Base-by-base conservation (phyloP, 1,140 invertebrate genomes). In the Psix sp. region DNA sequence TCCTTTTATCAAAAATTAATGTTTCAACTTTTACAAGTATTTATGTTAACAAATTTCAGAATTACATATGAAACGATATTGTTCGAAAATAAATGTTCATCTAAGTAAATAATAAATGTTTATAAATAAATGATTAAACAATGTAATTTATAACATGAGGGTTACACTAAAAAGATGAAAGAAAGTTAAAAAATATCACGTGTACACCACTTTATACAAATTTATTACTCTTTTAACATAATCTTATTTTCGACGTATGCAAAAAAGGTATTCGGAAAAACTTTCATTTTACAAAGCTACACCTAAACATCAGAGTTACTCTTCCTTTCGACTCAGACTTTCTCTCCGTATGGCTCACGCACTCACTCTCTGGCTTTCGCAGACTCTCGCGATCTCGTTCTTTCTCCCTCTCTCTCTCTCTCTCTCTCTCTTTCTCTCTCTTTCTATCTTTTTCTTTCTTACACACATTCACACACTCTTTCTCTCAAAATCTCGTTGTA, bases 161-260 rank as follows among this genome's bases (percentile, higher is more conserved):
- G 10, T 35, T 18, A 1, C n/a, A 13, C 18, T 13, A 40, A 29
- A 74, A 74, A 77, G 33, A 51, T 72, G 56, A 72, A 10, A 57
- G 7, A 10, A 31, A 6, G 49, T n/a, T n/a, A n/a, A n/a, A n/a
- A n/a, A n/a, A n/a, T n/a, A n/a, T n/a, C 52, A 46, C 24, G 70
- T 83, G 78, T 84, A 81, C 77, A 84, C 78, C 80, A 84, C 82
- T 86, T 86, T 84, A 86, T 86, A 86, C 79, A 86, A 86, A 86
- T 86, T 86, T 84, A 84, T 85, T 84, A 77, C 75, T 85, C 76
- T 78, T 75, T 84, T 80, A 73, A 75, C 80, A 82, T 80, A 84
- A 78, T 84, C 78, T 80, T 78, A 77, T 74, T 80, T 72, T 81
- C 77, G 78, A 80, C 79, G 72, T 83, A 81, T 83, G 82, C 79